Percentiles rank a stretch among this genome's conserved stretches.
phyloP scores from a whole-genome alignment of 2,888 invertebrate genomes.

The Nymphalis c-album region DNA sequence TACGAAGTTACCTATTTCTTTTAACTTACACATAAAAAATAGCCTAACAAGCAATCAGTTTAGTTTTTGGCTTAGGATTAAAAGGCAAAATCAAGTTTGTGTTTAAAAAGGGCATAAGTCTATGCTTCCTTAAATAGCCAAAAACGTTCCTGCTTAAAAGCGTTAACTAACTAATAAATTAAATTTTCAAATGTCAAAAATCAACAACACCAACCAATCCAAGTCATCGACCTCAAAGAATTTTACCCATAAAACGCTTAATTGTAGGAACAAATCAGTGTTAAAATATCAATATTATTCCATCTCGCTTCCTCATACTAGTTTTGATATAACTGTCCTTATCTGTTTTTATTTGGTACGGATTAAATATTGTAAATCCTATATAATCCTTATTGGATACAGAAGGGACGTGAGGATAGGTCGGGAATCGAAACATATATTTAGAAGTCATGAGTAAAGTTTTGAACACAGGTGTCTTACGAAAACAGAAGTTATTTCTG shows the following conservation, averaged over 20 bases:
- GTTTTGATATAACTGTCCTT: neutral
- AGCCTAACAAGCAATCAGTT: no score
- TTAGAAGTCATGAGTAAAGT: constrained; percentile 24
- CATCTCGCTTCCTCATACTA: neutral
- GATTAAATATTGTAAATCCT: constrained; percentile 28
- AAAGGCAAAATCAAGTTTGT: no score
- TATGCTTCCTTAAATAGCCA: no score
- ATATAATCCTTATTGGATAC: constrained; percentile 44
- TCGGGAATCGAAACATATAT: constrained; percentile 40
- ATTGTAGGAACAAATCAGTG: constrained; percentile 12
- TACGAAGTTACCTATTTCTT: no score
- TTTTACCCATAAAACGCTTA: neutral
- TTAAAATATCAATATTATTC: constrained; percentile 15
- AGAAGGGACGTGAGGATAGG: constrained; percentile 44
- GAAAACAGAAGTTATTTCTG: constrained; percentile 8
- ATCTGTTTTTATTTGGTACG: constrained; percentile 7
- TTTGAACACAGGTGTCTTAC: constrained; percentile 26
- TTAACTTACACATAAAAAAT: no score
- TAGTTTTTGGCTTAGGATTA: no score
- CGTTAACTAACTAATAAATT: no score
- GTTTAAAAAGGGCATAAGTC: no score
- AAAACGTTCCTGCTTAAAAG: no score
- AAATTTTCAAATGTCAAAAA: neutral
- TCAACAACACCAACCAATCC: neutral
- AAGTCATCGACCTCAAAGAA: constrained; percentile 10